These are phyloP conservation scores for Thaumatotibia leucotreta DNA, from an alignment of 1,140 invertebrate species.

Conservation along the genomic window DNA sequence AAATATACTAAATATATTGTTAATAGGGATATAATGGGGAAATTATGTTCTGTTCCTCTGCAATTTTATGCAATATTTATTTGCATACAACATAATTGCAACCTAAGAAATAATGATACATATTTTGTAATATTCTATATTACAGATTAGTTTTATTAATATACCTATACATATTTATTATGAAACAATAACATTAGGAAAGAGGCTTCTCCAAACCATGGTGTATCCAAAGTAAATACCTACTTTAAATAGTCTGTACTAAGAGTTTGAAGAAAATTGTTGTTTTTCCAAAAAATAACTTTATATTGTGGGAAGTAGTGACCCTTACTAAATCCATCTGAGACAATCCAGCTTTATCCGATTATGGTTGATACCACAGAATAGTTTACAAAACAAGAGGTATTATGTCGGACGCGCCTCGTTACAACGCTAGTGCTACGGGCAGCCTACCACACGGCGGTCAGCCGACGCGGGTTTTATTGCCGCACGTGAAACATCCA, in stretches of 20 bases:
- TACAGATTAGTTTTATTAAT: not conserved
- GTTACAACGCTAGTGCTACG: conserved; percentile 19
- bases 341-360: conserved; percentile 21
- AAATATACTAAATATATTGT: too few species aligned
- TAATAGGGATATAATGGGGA: too few species aligned
- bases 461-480: conserved; percentile 23
- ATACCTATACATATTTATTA: not conserved
- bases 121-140: not conserved
- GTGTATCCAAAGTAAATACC: too few species aligned
- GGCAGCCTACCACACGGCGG: not conserved
- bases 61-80: too few species aligned
- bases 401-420: conserved; percentile 21
- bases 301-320: not conserved
- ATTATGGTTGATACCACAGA: conserved; percentile 20
- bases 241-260: too few species aligned
- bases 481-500: not conserved
- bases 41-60: too few species aligned
- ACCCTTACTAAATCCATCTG: not conserved
- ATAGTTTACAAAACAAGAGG: conserved; percentile 45
- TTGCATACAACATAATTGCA: too few species aligned
- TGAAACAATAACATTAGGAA: not conserved
- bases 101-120: too few species aligned
- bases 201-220: not conserved
- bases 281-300: not conserved
- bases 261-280: too few species aligned